Evolutionary conservation across 2,113 vertebrate genomes (phyloP).

Genomic region (Phylloscopus trochilus): DNA sequence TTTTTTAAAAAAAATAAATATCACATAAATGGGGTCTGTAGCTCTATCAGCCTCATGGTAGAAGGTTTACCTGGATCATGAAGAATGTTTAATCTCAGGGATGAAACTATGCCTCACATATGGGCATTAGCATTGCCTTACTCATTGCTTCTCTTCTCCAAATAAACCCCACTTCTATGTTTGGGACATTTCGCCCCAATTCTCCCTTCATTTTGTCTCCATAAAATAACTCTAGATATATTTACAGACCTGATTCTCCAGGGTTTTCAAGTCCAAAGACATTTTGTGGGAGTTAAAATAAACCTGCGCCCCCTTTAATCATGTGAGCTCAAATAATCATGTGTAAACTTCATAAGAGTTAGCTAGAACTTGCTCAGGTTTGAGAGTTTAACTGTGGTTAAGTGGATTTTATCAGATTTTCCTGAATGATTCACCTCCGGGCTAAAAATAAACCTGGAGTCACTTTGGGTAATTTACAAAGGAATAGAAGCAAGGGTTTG

Average conservation of each 20-base stretch:
- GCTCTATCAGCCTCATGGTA: neutral
- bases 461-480: neutral
- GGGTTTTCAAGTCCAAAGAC: neutral
- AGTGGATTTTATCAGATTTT: slow-evolving; percentile 46
- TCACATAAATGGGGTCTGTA: neutral
- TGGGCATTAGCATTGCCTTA: neutral
- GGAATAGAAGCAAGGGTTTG: neutral
- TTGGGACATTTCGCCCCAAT: rapidly evolving
- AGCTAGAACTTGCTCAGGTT: neutral
- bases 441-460: slow-evolving; percentile 47
- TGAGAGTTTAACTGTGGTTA: neutral
- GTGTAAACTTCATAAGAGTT: neutral
- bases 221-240: rapidly evolving
- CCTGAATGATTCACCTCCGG: slow-evolving; percentile 20
- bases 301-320: neutral
- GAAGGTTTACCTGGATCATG: neutral
- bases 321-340: neutral
- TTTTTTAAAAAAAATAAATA: too few relatives aligned
- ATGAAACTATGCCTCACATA: neutral
- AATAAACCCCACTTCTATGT: neutral
- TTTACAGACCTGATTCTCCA: neutral
- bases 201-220: neutral
- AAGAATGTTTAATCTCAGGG: neutral
- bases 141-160: neutral
- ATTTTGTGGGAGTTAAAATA: neutral